Conservation (phyloP, 1,140 invertebrate species). For the Zaprionus davidi region DNA sequence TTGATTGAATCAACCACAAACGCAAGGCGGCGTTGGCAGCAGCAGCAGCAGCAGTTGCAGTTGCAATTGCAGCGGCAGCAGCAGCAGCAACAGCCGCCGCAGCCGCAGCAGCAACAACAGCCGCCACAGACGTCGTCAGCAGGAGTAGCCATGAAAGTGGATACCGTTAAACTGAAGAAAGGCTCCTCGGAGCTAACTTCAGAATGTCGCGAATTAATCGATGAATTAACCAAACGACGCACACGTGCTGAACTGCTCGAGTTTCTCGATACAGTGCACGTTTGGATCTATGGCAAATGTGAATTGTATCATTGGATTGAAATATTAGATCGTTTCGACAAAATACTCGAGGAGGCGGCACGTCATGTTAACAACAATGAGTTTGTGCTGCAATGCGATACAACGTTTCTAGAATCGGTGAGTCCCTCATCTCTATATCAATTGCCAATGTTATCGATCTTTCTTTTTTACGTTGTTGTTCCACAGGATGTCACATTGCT, state of each 20-base stretch:
- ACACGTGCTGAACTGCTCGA: constrained; percentile 89
- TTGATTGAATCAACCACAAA: constrained; percentile 39
- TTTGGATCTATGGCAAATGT: constrained; percentile 96
- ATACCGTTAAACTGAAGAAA: constrained; percentile 93
- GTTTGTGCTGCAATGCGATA: constrained; percentile 93
- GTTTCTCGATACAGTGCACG: constrained; percentile 91
- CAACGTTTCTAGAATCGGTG: constrained; percentile 88
- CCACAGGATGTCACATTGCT: constrained; percentile 90
- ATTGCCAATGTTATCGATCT: background rate
- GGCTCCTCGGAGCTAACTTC: constrained; percentile 94
- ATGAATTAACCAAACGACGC: constrained; percentile 89
- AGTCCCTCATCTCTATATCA: constrained; percentile 27
- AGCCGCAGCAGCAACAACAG: constrained; percentile 19
- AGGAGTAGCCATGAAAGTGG: constrained; percentile 91
- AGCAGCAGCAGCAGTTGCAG: constrained; percentile 37
- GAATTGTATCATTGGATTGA: constrained; percentile 96
- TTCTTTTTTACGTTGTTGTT: background rate
- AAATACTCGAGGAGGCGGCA: constrained; percentile 91
- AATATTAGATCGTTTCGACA: constrained; percentile 93
- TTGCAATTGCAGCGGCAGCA: constrained; percentile 16
- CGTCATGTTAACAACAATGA: constrained; percentile 87
- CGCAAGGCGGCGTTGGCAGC: constrained; percentile 43
- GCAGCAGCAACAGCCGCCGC: constrained; percentile 11
- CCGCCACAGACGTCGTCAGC: constrained; percentile 43
- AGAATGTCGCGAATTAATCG: constrained; percentile 93